These are phyloP conservation scores for Champsocephalus esox DNA, from an alignment of 2,797 vertebrate species.

Conservation along the genomic window DNA sequence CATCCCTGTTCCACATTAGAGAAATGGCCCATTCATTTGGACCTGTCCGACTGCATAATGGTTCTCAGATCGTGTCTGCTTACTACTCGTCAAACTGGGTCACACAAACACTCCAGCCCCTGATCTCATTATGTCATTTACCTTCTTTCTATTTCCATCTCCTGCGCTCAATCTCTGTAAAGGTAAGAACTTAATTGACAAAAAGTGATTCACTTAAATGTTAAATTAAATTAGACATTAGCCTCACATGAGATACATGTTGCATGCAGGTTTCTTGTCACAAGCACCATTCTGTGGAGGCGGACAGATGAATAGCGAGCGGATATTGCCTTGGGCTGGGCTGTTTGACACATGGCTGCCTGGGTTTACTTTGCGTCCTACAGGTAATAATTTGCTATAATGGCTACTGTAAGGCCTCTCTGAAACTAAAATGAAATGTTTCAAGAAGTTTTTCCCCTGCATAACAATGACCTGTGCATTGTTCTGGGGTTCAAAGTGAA, in stretches of 20 bases:
- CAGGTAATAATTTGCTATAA: slow-evolving; percentile 55
- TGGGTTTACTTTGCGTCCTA: slow-evolving; percentile 46
- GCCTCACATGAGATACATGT: slow-evolving; percentile 33
- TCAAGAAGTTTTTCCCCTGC: slow-evolving; percentile 39
- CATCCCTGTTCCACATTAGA: slow-evolving; percentile 83
- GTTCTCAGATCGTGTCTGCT: slow-evolving; percentile 73
- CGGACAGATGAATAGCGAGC: slow-evolving; percentile 37
- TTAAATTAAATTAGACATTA: slow-evolving; percentile 42
- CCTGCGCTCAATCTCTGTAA: slow-evolving; percentile 14
- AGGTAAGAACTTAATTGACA: slow-evolving; percentile 55
- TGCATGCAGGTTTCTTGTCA: slow-evolving; percentile 38
- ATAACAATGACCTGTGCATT: slow-evolving; percentile 29
- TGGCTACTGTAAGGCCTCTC: slow-evolving; percentile 38
- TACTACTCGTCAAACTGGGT: slow-evolving; percentile 70
- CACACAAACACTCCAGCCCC: slow-evolving; percentile 71
- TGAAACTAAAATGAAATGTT: slow-evolving; percentile 42
- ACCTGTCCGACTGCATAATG: slow-evolving; percentile 76
- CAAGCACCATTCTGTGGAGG: slow-evolving; percentile 25
- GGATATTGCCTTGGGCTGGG: slow-evolving; percentile 43
- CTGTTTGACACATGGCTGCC: slow-evolving; percentile 48
- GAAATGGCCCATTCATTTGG: slow-evolving; percentile 79
- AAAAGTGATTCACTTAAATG: slow-evolving; percentile 46
- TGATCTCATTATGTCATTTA: slow-evolving; percentile 84
- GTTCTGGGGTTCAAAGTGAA: slow-evolving; percentile 60
- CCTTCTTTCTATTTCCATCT: slow-evolving; percentile 18